Conservation (phyloP, 2,113 vertebrate species). For the Hydrolagus affinis region DNA sequence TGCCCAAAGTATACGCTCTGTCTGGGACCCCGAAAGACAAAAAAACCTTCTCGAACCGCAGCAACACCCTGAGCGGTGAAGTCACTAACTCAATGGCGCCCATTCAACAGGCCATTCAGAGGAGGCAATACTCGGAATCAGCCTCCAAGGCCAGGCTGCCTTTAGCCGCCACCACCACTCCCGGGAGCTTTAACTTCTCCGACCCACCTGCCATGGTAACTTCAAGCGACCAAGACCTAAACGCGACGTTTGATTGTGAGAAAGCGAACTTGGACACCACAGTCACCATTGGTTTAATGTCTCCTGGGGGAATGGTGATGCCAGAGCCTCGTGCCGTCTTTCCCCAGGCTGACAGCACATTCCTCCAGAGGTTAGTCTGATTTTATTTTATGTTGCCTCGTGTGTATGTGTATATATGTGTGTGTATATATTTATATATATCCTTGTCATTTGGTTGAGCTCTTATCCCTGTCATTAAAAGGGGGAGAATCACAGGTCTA, state of each 20-base stretch:
- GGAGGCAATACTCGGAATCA: background rate
- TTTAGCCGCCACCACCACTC: background rate
- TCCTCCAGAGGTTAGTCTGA: background rate
- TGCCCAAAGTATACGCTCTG: background rate
- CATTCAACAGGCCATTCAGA: background rate
- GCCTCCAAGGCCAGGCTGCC: background rate
- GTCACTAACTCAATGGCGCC: background rate
- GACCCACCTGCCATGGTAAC: background rate
- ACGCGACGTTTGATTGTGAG: slow-evolving; percentile 16
- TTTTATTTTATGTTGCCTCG: background rate
- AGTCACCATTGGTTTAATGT: background rate
- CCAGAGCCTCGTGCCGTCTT: background rate
- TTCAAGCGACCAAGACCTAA: background rate
- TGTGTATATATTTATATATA: no score
- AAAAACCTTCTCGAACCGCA: slow-evolving; percentile 14
- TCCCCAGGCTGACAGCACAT: background rate
- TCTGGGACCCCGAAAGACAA: background rate
- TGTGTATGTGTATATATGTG: no score
- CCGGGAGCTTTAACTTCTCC: background rate
- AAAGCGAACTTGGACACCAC: background rate
- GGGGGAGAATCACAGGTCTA: background rate
- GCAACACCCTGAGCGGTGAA: background rate
- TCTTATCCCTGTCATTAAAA: background rate
- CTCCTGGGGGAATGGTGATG: background rate
- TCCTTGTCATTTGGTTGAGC: no score